A percentile compares a stretch with the other conserved stretches of the same genome.
Conservation (phyloP, 2,888 invertebrate genomes). For the Drosophila phalerata region DNA sequence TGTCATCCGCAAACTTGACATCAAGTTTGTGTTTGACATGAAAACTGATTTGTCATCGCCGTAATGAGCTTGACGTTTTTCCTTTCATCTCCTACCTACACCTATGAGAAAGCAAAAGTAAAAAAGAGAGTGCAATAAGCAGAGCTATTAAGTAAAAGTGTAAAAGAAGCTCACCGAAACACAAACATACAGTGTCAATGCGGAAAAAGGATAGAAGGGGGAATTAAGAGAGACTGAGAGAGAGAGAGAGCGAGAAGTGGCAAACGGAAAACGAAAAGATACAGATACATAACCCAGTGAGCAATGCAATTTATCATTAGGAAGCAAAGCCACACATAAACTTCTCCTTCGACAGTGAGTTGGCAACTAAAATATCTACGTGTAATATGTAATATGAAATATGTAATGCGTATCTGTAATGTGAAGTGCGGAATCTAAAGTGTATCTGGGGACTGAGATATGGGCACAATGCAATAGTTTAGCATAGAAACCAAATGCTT, state of each 20-base stretch:
- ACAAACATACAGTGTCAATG: neutral
- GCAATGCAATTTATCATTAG: constrained; percentile 72
- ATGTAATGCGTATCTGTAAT: constrained; percentile 7
- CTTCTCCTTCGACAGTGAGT: constrained; percentile 50
- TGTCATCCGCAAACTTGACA: constrained; percentile 73
- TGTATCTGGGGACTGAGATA: constrained; percentile 32
- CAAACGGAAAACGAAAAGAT: neutral
- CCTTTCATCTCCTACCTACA: constrained; percentile 15
- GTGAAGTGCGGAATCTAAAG: constrained; percentile 39
- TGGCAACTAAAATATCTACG: constrained; percentile 53
- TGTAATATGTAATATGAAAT: constrained; percentile 25
- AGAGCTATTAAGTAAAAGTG: constrained; percentile 73
- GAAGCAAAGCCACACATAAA: constrained; percentile 53
- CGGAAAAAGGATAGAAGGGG: neutral
- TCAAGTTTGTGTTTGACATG: constrained; percentile 70
- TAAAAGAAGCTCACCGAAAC: constrained; percentile 35
- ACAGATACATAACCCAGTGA: constrained; percentile 15
- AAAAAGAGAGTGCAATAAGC: constrained; percentile 74
- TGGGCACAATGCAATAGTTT: constrained; percentile 30
- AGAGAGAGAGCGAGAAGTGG: neutral
- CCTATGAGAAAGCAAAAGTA: constrained; percentile 74
- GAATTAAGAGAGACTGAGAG: neutral
- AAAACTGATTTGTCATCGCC: constrained; percentile 79
- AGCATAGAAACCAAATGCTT: constrained; percentile 18
- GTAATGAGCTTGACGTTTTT: constrained; percentile 75